These are phyloP conservation scores for Monopterus albus DNA, from an alignment of 2,113 vertebrate genomes.

Conservation along the genomic window DNA sequence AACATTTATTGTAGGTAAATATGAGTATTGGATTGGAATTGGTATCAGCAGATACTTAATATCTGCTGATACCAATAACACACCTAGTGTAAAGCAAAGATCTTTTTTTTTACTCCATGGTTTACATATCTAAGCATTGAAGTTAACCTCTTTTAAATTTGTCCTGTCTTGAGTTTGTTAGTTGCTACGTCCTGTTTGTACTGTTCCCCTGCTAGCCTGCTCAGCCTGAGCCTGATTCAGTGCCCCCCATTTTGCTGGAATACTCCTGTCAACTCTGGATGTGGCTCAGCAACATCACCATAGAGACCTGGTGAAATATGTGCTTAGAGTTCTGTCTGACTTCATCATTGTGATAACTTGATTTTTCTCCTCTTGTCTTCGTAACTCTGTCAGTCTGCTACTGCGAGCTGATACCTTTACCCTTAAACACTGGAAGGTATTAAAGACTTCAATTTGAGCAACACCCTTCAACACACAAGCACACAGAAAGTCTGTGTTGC, in stretches of 20 bases:
- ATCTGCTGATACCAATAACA: no score
- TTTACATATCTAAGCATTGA: no score
- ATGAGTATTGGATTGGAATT: no score
- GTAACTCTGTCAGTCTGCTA: not conserved
- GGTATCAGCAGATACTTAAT: no score
- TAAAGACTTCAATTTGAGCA: constrained; percentile 23
- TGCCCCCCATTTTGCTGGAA: no score
- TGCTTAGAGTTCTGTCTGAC: constrained; percentile 1
- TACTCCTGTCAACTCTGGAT: constrained; percentile 3
- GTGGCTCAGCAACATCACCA: not conserved
- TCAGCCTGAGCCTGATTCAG: not conserved
- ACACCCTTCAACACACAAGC: constrained; percentile 3
- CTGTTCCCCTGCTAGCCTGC: not conserved
- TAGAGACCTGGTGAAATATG: not conserved
- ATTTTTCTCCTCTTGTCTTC: not conserved
- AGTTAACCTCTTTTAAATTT: no score
- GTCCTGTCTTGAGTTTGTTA: no score
- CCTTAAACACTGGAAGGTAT: constrained; percentile 10
- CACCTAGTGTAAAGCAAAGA: no score
- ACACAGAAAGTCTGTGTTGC: not conserved
- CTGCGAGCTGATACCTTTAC: constrained; percentile 17
- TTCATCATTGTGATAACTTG: constrained; percentile 1
- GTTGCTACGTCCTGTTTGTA: not conserved
- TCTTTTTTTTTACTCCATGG: no score
- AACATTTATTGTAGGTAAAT: no score